Evolutionary conservation across 2,113 vertebrate genomes (phyloP).

Genomic region (Lethenteron camtschaticum): DNA sequence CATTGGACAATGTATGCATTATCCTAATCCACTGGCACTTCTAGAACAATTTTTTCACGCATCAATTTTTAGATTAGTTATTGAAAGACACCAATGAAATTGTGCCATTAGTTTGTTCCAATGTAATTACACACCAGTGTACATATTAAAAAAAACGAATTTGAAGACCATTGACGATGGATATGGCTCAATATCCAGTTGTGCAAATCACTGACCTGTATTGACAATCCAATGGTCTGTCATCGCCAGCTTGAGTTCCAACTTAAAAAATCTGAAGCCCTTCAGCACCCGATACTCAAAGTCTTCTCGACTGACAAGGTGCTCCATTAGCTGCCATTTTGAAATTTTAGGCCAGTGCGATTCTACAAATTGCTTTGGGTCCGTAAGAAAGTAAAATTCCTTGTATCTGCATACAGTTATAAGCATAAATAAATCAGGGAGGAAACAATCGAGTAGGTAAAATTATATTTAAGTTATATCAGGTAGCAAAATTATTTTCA

Average conservation of each 20-base stretch:
- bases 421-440: too few species aligned
- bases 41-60: too few species aligned
- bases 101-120: neutral
- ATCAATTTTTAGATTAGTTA: too few species aligned
- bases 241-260: constrained; percentile 26
- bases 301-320: constrained; percentile 16
- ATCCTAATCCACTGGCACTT: too few species aligned
- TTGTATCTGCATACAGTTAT: constrained; percentile 21
- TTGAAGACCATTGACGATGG: neutral
- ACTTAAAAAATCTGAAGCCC: constrained; percentile 31
- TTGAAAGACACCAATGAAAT: too few species aligned
- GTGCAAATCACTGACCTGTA: constrained; percentile 21
- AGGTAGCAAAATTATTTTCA: too few species aligned
- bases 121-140: neutral
- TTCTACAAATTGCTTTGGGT: constrained; percentile 34
- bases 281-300: constrained; percentile 35
- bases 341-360: constrained; percentile 32
- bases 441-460: too few species aligned
- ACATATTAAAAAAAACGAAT: neutral
- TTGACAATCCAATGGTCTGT: constrained; percentile 24
- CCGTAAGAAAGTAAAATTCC: constrained; percentile 38
- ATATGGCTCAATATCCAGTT: neutral
- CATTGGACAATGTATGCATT: too few species aligned
- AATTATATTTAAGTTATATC: too few species aligned
- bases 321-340: constrained; percentile 33